Conservation (phyloP, 2,797 vertebrate species). For the Sylvia borin region DNA sequence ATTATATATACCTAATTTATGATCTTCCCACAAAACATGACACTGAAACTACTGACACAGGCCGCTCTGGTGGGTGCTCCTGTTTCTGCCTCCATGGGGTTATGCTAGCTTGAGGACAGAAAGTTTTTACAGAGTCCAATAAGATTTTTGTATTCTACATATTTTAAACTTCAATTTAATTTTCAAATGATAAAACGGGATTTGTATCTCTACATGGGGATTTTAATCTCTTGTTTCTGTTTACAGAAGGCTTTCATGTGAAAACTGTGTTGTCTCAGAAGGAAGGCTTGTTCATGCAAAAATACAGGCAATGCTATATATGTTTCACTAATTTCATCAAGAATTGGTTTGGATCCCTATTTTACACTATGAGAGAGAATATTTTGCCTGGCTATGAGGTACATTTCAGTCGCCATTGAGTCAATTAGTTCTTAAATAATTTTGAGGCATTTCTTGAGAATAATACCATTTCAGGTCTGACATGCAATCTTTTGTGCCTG, state of each 20-base stretch:
- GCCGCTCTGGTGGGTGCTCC: not conserved
- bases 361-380: not conserved
- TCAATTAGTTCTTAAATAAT: not conserved
- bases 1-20: not conserved
- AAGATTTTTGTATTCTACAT: not conserved
- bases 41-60: not conserved
- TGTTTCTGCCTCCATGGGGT: not conserved
- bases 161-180: not conserved
- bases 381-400: not conserved
- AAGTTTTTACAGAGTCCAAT: not conserved
- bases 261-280: not conserved
- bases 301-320: not conserved
- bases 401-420: not conserved
- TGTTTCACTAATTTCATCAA: not conserved
- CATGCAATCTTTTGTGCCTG: not conserved
- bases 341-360: not conserved
- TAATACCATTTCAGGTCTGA: not conserved
- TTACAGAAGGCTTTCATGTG: not conserved
- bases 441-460: not conserved
- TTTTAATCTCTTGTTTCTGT: not conserved
- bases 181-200: not conserved
- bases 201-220: not conserved
- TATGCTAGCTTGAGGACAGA: not conserved
- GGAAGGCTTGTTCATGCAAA: not conserved
- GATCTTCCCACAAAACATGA: not conserved